A percentile compares a stretch with the other conserved stretches of the same genome.
phyloP scores from a whole-genome alignment of 2,113 vertebrate genomes.

The Galeopterus variegatus region DNA sequence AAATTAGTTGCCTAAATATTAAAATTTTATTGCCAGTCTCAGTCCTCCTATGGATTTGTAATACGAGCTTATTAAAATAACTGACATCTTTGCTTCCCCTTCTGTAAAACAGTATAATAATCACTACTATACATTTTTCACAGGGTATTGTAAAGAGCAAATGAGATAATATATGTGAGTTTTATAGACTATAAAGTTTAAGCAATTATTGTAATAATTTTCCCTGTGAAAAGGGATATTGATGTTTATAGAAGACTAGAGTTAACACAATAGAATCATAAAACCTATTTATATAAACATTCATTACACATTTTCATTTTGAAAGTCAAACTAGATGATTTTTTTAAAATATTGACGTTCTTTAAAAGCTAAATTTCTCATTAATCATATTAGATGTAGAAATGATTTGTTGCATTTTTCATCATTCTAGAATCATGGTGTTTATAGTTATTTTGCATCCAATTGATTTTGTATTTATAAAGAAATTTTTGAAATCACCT shows the following conservation, averaged over 20 bases:
- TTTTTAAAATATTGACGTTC: not conserved
- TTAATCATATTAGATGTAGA: conserved; percentile 60
- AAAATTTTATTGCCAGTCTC: not conserved
- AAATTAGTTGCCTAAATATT: not conserved
- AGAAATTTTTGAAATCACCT: conserved; percentile 74
- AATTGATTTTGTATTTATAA: conserved; percentile 78
- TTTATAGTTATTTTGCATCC: conserved; percentile 60
- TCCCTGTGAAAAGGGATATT: not conserved
- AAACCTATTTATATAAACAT: conserved; percentile 37
- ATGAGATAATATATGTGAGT: not conserved
- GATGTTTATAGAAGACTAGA: conserved; percentile 44
- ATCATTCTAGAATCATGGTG: conserved; percentile 64
- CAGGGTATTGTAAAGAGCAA: not conserved
- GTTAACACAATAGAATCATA: conserved; percentile 27
- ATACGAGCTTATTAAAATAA: not conserved
- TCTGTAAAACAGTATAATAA: not conserved
- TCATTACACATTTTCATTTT: conserved; percentile 70
- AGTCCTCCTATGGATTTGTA: not conserved
- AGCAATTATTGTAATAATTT: not conserved
- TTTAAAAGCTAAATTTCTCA: conserved; percentile 46
- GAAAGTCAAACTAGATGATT: conserved; percentile 60
- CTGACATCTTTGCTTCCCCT: not conserved
- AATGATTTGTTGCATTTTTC: conserved; percentile 71
- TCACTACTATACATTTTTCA: not conserved
- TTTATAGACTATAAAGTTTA: not conserved